These are phyloP conservation scores for Cassiopea xamachana DNA, from an alignment of 30 jellyfish, hydroid and myxozoan species.

Conservation along the genomic window DNA sequence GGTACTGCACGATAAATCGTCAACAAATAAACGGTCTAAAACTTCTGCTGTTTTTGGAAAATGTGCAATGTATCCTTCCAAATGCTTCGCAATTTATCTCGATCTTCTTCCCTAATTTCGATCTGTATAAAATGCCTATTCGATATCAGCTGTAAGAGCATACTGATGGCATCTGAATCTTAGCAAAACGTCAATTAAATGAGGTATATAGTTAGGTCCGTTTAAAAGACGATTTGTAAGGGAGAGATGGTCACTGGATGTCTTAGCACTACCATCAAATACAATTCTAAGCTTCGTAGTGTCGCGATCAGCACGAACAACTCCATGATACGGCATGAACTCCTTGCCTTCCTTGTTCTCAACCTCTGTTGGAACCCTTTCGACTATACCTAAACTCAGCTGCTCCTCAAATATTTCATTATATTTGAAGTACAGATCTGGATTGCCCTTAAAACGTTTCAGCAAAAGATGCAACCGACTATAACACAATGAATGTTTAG, in stretches of 20 bases:
- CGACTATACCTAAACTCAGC: not conserved
- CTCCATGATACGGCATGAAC: conserved; percentile 44
- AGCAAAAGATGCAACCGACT: conserved; percentile 26
- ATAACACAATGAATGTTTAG: conserved; percentile 25
- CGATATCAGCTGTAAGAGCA: conserved; percentile 31
- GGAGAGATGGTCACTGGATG: not conserved
- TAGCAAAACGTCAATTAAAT: conserved; percentile 12
- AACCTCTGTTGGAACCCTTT: conserved; percentile 37
- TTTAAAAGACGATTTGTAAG: conserved; percentile 4
- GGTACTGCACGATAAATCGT: conserved; percentile 38
- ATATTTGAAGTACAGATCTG: conserved; percentile 3
- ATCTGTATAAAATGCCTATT: conserved; percentile 16
- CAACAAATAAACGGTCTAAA: conserved; percentile 23
- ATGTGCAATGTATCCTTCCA: conserved; percentile 13
- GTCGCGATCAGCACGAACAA: conserved; percentile 37
- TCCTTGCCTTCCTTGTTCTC: conserved; percentile 33
- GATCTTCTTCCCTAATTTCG: conserved; percentile 4
- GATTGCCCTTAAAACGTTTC: conserved; percentile 19
- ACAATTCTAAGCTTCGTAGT: conserved; percentile 37
- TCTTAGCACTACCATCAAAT: conserved; percentile 43
- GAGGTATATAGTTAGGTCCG: conserved; percentile 46
- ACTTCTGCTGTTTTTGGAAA: conserved; percentile 12
- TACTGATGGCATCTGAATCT: conserved; percentile 9
- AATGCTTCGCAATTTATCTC: conserved; percentile 24
- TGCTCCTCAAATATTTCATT: conserved; percentile 12